Conservation (phyloP, 1,140 invertebrate species). For the Copidosoma floridanum region DNA sequence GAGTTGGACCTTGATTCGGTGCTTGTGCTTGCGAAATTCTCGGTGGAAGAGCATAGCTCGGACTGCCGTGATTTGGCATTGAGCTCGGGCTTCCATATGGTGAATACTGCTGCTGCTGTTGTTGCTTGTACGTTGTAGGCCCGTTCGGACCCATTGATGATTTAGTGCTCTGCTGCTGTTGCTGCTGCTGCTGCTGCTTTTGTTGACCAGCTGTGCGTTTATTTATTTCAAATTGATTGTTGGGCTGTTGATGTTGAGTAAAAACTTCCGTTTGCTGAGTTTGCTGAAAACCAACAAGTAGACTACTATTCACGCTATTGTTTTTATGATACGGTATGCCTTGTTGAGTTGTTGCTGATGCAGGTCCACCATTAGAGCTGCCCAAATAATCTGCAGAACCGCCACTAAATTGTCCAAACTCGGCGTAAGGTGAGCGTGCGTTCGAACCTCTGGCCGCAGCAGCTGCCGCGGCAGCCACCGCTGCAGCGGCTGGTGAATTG, state of each 20-base stretch:
- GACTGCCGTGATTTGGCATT: conserved; percentile 62
- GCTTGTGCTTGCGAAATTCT: conserved; percentile 48
- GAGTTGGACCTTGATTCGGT: conserved; percentile 42
- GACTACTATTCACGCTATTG: conserved; percentile 39
- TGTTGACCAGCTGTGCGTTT: conserved; percentile 25
- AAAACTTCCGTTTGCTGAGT: too few species aligned
- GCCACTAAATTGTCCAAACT: conserved; percentile 51
- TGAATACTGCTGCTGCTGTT: conserved; percentile 65
- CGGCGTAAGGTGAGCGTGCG: conserved; percentile 56
- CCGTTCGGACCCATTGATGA: conserved; percentile 3
- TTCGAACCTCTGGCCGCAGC: conserved; percentile 42
- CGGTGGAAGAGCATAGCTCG: conserved; percentile 62
- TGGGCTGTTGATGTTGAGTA: too few species aligned
- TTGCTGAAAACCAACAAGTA: conserved; percentile 39
- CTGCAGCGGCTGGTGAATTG: conserved; percentile 44
- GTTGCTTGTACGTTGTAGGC: conserved; percentile 35
- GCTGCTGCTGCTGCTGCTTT: neutral
- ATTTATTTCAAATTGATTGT: conserved; percentile 3
- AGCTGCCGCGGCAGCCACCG: conserved; percentile 36
- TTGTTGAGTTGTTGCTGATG: conserved; percentile 42
- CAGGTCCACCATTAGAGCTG: conserved; percentile 52
- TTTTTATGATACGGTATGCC: conserved; percentile 48
- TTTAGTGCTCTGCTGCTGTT: neutral
- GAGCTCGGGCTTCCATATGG: conserved; percentile 66
- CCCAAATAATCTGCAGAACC: conserved; percentile 52